Base-by-base conservation (phyloP, 2,888 invertebrate genomes). In the Xylophagus ater region DNA sequence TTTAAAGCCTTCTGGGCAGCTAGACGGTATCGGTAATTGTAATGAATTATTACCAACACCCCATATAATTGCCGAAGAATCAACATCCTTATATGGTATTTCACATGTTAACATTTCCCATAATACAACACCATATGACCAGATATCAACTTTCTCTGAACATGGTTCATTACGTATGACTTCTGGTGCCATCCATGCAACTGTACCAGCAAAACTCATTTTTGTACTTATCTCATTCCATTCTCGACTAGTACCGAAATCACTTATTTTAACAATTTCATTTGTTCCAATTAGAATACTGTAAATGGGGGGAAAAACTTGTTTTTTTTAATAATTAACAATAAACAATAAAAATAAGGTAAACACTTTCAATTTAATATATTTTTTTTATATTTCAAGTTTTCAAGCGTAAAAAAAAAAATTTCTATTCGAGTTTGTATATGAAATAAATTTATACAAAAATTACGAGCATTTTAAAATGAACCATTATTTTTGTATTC, bases 131-230 rank as follows among this genome's bases (percentile, higher is more conserved):
- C 97, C 98, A 59, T 83, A 98, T 0, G 96, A 93, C 96, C 97
- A 98, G 44, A 98, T 86, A 60, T 98, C 98, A 0, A 98, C 93
- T 62, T 94, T 90, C 59, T 97, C 96, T 0, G 90, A 93, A 63
- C 94, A 98, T 0, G 86, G 89, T 58, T 96, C 89, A 58, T 93
- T 92, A 43, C 93, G 77, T 49, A 98, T 96, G 26, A 97, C 87
- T 69, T 98, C 98, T 0, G 98, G 98, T 0, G 97, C 94, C 97
- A 98, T 98, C 97, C 97, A 98, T 0, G 94, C 90, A 1, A 96
- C 90, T 0, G 97, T 98, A 26, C 97, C 97, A 3, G 92, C 93
- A 65, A 98, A 97, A 47, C 90, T 87, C 97, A 98, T 98, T 56
- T 88, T 83, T 29, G 89, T 87, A 59, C 90, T 92, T 26, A 85